Percentiles rank a stretch among this genome's conserved stretches.
Conservation (phyloP, 2,797 vertebrate species). For the Cynopterus sphinx region DNA sequence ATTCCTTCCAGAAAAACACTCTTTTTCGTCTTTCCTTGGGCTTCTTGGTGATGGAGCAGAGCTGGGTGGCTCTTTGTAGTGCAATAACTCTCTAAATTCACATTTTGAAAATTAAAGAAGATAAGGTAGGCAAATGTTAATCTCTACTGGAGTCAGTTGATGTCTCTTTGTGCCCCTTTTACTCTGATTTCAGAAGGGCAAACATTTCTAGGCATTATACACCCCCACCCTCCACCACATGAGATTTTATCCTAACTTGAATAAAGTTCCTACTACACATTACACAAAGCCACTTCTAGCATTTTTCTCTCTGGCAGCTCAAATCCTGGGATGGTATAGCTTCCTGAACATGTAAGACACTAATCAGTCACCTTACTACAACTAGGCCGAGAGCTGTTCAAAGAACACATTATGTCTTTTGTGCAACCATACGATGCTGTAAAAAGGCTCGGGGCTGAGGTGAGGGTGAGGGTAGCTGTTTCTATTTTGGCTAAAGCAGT, state of each 20-base stretch:
- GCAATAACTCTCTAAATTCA: slow-evolving; percentile 31
- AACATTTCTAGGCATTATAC: not conserved
- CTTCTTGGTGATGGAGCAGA: slow-evolving; percentile 56
- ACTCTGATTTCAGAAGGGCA: not conserved
- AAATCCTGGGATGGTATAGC: not conserved
- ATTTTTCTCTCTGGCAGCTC: not conserved
- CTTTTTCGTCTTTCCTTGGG: slow-evolving; percentile 64
- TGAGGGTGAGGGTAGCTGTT: slow-evolving; percentile 69
- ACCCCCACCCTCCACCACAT: not conserved
- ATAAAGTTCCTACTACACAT: not conserved
- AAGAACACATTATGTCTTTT: slow-evolving; percentile 44
- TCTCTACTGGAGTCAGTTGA: not conserved
- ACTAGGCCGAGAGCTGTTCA: slow-evolving; percentile 13
- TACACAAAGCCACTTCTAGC: not conserved
- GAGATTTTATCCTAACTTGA: not conserved
- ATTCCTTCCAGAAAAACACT: slow-evolving; percentile 74
- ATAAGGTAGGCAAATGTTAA: slow-evolving; percentile 6
- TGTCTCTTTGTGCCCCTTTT: not conserved
- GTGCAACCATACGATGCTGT: slow-evolving; percentile 34
- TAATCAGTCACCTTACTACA: not conserved
- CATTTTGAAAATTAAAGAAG: slow-evolving; percentile 51
- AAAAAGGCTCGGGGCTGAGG: slow-evolving; percentile 45
- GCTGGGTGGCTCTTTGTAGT: slow-evolving; percentile 40
- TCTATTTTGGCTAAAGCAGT: slow-evolving; percentile 76
- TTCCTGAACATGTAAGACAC: not conserved